Percentiles rank a stretch among this genome's conserved stretches.
These are phyloP conservation scores for Aphelocoma coerulescens DNA, from an alignment of 2,113 vertebrate genomes.

Conservation along the genomic window DNA sequence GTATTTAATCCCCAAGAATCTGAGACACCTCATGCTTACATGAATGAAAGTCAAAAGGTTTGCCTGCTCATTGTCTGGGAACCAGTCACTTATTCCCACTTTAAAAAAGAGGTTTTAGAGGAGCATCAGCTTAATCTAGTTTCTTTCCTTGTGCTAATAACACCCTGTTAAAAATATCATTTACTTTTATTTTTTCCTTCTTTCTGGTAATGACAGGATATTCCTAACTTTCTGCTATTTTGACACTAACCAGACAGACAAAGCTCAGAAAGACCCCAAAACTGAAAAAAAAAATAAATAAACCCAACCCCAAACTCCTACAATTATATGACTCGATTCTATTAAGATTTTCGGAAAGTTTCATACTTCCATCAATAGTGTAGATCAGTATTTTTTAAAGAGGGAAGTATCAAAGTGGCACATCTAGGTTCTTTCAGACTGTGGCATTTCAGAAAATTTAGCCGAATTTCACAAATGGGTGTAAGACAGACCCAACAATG, in stretches of 20 bases:
- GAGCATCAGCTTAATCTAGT: neutral
- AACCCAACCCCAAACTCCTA: accelerated
- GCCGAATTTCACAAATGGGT: neutral
- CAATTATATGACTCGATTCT: neutral
- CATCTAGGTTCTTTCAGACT: neutral
- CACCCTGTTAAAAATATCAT: neutral
- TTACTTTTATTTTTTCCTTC: neutral
- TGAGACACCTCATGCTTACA: neutral
- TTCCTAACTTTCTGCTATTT: neutral
- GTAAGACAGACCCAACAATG: neutral
- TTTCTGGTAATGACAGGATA: neutral
- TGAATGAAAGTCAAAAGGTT: neutral
- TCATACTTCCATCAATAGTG: neutral
- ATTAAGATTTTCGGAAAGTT: neutral
- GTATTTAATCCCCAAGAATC: neutral
- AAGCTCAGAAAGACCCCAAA: neutral
- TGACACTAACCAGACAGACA: neutral
- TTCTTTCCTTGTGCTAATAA: neutral
- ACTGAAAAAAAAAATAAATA: neutral
- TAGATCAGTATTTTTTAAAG: neutral
- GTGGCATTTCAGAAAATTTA: neutral
- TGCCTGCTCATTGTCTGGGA: neutral
- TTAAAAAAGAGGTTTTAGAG: neutral
- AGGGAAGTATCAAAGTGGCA: neutral
- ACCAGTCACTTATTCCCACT: neutral